phyloP scores from a whole-genome alignment of 2,888 invertebrate species.

The Zelleria hepariella region DNA sequence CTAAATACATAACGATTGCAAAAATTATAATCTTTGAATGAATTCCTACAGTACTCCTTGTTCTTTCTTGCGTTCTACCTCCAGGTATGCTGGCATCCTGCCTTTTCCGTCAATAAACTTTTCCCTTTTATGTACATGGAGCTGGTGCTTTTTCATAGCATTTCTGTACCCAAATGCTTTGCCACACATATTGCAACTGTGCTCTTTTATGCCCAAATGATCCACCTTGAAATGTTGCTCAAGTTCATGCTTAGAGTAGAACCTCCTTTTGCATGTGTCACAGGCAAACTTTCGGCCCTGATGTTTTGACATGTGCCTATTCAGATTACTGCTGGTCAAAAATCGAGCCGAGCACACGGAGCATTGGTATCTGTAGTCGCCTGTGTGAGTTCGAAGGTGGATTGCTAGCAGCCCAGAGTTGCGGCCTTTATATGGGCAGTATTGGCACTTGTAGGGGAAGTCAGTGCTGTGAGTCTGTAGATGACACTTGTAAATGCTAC shows the following conservation, averaged over 20 bases:
- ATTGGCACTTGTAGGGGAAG: slow-evolving; percentile 40
- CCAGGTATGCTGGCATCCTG: slow-evolving; percentile 23
- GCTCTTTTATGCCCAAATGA: slow-evolving; percentile 43
- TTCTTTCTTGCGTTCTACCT: slow-evolving; percentile 9
- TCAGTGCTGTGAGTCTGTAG: slow-evolving; percentile 37
- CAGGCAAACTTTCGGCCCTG: slow-evolving; percentile 38
- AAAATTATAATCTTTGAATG: not conserved
- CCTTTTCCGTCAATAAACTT: slow-evolving; percentile 20
- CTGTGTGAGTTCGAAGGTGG: slow-evolving; percentile 40
- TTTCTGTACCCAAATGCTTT: slow-evolving; percentile 49
- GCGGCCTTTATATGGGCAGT: slow-evolving; percentile 38
- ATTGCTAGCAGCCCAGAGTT: slow-evolving; percentile 37
- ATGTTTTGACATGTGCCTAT: slow-evolving; percentile 40
- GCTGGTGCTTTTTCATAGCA: slow-evolving; percentile 48
- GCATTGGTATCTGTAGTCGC: slow-evolving; percentile 43
- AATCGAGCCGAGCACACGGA: slow-evolving; percentile 45
- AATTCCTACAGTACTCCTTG: not conserved
- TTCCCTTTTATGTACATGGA: slow-evolving; percentile 42
- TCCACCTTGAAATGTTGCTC: slow-evolving; percentile 41
- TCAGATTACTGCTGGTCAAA: slow-evolving; percentile 43
- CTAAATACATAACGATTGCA: not conserved
- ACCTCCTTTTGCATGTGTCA: slow-evolving; percentile 39
- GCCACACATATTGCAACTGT: slow-evolving; percentile 43
- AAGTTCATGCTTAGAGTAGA: slow-evolving; percentile 32
- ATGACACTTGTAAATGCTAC: slow-evolving; percentile 43